Conservation (phyloP, 2,888 invertebrate genomes). For the Endomychus coccineus region DNA sequence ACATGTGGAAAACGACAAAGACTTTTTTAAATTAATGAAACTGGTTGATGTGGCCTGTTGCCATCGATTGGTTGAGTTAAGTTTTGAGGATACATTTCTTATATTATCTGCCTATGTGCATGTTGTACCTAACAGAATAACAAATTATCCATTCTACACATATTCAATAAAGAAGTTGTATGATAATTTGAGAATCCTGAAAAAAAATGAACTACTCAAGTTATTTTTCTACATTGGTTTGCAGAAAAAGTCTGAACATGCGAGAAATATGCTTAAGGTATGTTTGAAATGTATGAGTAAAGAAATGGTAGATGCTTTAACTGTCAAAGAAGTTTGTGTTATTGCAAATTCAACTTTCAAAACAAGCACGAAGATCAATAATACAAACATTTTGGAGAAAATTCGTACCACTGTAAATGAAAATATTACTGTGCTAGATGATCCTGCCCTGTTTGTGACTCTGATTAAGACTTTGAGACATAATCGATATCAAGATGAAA, state of each 20-base stretch:
- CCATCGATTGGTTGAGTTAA: slow-evolving; percentile 26
- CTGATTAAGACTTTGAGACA: slow-evolving; percentile 42
- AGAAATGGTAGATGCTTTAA: slow-evolving; percentile 27
- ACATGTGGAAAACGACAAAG: slow-evolving; percentile 17
- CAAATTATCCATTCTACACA: slow-evolving; percentile 32
- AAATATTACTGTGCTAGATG: slow-evolving; percentile 37
- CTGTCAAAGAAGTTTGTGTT: slow-evolving; percentile 38
- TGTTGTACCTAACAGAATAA: slow-evolving; percentile 33
- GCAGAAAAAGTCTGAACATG: slow-evolving; percentile 32
- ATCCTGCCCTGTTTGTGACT: slow-evolving; percentile 39
- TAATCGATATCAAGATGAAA: slow-evolving; percentile 37
- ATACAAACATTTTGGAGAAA: slow-evolving; percentile 31
- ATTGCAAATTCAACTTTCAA: slow-evolving; percentile 41
- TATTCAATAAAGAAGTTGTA: slow-evolving; percentile 30
- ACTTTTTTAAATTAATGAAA: slow-evolving; percentile 27
- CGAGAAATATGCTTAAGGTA: slow-evolving; percentile 29
- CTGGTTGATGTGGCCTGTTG: slow-evolving; percentile 36
- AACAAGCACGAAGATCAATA: slow-evolving; percentile 38
- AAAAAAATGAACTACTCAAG: slow-evolving; percentile 36
- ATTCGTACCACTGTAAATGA: slow-evolving; percentile 34
- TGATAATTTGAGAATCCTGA: slow-evolving; percentile 23
- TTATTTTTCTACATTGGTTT: slow-evolving; percentile 40
- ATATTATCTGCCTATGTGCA: slow-evolving; percentile 33
- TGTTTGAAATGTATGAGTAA: slow-evolving; percentile 30
- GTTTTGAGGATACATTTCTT: slow-evolving; percentile 28